phyloP scores from a whole-genome alignment of 2,797 vertebrate genomes.

The Tragelaphus eurycerus region DNA sequence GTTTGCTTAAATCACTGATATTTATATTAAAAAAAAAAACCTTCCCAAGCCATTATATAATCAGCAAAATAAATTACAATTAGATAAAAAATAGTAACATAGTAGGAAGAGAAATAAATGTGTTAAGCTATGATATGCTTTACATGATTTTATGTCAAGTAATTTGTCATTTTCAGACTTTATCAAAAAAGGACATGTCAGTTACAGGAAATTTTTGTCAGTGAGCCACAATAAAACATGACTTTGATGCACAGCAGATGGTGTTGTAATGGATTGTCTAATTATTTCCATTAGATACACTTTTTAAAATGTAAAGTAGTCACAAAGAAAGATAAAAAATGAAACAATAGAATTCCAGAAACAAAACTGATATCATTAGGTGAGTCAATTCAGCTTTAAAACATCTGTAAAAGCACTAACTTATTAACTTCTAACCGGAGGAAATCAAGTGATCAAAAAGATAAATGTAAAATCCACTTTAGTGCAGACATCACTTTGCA shows the following conservation, averaged over 20 bases:
- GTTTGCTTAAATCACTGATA: background rate
- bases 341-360: background rate
- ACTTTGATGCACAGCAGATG: background rate
- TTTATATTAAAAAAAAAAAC: background rate
- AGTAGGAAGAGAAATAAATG: background rate
- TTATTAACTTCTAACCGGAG: background rate
- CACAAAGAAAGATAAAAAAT: background rate
- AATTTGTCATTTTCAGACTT: constrained; percentile 38
- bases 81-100: background rate
- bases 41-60: background rate
- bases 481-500: background rate
- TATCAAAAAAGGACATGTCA: constrained; percentile 9
- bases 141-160: constrained; percentile 23
- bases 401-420: background rate
- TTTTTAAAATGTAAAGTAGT: constrained; percentile 13
- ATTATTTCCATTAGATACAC: background rate
- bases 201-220: constrained; percentile 1
- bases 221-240: background rate
- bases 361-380: background rate
- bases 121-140: background rate
- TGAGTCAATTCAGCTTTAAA: constrained; percentile 20
- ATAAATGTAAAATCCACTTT: background rate
- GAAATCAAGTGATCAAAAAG: constrained; percentile 11
- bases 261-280: background rate
- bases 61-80: background rate